Percentiles rank a stretch among this genome's conserved stretches.
phyloP scores from a whole-genome alignment of 2,888 invertebrate genomes.

The Melanostoma scalare region DNA sequence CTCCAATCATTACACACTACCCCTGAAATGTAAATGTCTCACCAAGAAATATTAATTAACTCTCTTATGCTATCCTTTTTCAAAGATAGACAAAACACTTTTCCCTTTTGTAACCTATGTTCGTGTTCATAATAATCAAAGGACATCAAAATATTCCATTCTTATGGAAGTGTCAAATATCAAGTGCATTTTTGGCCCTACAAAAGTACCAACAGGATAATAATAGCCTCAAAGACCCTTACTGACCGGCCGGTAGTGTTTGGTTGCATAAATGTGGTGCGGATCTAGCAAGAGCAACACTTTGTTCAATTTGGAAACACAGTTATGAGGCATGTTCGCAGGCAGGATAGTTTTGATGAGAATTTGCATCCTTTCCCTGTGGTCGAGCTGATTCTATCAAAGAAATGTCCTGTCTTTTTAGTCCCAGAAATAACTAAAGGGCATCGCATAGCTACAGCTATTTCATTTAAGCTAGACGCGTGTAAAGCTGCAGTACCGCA shows the following conservation, averaged over 20 bases:
- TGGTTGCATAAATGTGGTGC: slow-evolving; percentile 17
- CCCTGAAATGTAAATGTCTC: no score
- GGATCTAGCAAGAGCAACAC: slow-evolving; percentile 1
- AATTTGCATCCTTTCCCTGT: slow-evolving; percentile 36
- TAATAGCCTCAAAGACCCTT: slow-evolving; percentile 34
- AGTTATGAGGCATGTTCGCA: slow-evolving; percentile 34
- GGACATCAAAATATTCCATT: slow-evolving; percentile 16
- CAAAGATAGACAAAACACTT: no score
- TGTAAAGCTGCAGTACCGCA: slow-evolving; percentile 4
- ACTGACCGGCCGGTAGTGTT: background rate
- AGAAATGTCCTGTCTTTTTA: slow-evolving; percentile 14
- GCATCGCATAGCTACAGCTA: slow-evolving; percentile 23
- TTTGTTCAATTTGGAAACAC: background rate
- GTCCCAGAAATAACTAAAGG: slow-evolving; percentile 1
- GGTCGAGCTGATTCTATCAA: slow-evolving; percentile 11
- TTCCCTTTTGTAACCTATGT: no score
- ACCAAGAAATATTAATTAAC: no score
- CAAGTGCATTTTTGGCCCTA: slow-evolving; percentile 43
- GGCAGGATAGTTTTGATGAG: slow-evolving; percentile 51
- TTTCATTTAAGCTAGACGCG: background rate
- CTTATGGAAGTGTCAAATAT: slow-evolving; percentile 52
- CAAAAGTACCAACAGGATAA: slow-evolving; percentile 37
- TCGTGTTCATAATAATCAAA: slow-evolving; percentile 25
- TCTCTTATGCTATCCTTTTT: no score
- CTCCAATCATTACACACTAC: no score